These are phyloP conservation scores for Cheiracanthium punctorium DNA, from an alignment of 2,888 invertebrate genomes.

Conservation along the genomic window DNA sequence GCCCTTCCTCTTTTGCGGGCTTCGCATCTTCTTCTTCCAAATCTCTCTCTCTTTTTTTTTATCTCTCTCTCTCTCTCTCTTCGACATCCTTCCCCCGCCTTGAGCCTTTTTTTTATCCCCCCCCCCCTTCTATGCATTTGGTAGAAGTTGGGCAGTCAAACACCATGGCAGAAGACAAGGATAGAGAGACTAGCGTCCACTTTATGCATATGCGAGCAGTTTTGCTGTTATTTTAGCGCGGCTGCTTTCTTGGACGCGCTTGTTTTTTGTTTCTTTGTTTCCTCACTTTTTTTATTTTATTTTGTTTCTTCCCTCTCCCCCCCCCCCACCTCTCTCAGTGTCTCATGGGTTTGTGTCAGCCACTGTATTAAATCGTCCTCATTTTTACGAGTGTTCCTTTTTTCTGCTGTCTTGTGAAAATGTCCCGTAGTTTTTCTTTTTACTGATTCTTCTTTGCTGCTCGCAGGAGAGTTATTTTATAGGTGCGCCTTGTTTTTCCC, in stretches of 20 bases:
- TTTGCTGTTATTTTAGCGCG: constrained; percentile 26
- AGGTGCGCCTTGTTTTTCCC: neutral
- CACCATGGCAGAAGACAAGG: neutral
- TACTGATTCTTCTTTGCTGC: neutral
- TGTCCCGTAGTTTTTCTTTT: neutral
- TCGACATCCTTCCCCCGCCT: neutral
- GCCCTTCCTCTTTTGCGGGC: constrained; percentile 22
- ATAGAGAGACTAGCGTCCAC: neutral
- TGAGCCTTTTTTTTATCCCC: neutral
- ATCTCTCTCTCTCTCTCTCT: neutral
- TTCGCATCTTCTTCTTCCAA: neutral
- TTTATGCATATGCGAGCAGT: constrained; percentile 41
- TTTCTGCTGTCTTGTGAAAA: neutral
- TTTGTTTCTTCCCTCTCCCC: neutral
- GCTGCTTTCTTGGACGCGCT: no score
- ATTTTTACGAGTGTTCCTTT: neutral
- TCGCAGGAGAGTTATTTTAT: neutral
- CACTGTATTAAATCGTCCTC: constrained; percentile 13
- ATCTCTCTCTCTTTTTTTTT: neutral
- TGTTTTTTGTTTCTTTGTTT: no score
- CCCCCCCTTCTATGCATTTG: neutral
- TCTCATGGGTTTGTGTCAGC: constrained; percentile 6
- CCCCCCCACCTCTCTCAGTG: neutral
- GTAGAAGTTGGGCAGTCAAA: constrained; percentile 21
- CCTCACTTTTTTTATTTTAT: no score